Conservation (phyloP, 2,113 vertebrate genomes). For the Eublepharis macularius region DNA sequence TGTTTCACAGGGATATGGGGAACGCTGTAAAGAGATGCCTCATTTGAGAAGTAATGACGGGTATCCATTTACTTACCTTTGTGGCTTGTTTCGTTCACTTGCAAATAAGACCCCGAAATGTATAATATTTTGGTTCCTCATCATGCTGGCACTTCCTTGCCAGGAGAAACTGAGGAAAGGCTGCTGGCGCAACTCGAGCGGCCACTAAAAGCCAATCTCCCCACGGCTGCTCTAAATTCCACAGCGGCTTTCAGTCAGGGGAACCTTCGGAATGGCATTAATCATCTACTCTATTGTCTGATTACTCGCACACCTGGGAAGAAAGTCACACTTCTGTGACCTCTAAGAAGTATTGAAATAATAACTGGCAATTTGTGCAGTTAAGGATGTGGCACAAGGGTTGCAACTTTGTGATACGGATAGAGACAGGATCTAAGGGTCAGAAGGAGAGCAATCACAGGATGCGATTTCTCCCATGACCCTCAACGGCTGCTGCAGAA, state of each 20-base stretch:
- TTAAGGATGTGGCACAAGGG: not conserved
- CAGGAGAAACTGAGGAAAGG: not conserved
- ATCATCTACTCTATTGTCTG: slow-evolving; percentile 17
- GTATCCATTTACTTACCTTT: slow-evolving; percentile 7
- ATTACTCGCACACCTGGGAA: not conserved
- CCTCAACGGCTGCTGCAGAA: not conserved
- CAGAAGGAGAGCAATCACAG: not conserved
- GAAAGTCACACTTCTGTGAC: not conserved
- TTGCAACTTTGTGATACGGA: not conserved
- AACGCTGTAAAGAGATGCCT: not conserved
- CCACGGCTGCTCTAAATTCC: not conserved
- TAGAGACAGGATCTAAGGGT: not conserved
- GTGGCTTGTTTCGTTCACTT: not conserved
- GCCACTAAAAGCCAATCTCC: slow-evolving; percentile 2
- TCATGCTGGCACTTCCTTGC: not conserved
- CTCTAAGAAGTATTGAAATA: not conserved
- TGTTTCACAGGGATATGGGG: not conserved
- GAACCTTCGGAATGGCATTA: not conserved
- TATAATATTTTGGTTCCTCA: not conserved
- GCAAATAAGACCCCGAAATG: not conserved
- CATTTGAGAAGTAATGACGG: not conserved
- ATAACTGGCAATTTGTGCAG: slow-evolving; percentile 26
- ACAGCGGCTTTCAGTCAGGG: slow-evolving; percentile 22
- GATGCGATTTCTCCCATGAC: not conserved
- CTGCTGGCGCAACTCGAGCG: not conserved